Evolutionary conservation across 2,888 invertebrate genomes (phyloP), one percentile per base, ranked within the genome.

Genomic region (Pachliopta kotzebuea): DNA sequence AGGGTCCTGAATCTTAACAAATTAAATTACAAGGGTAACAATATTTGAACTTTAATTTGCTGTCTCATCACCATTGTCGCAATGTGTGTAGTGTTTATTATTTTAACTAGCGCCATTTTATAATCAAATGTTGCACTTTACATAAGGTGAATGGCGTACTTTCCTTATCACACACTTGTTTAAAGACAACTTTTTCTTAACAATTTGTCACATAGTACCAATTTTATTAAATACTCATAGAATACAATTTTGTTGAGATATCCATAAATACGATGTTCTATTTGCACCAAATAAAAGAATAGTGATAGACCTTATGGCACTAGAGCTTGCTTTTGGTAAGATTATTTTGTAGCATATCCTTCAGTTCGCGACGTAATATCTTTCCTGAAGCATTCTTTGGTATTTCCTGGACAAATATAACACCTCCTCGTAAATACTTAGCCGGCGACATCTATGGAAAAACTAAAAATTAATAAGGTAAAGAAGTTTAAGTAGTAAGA

Each of bases 301-400:
- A n/a, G 45, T 45, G 4, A 45, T 18, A 45, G 8, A n/a, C 6
- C 45, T 45, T 8, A n/a, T 45, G n/a, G 18, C 8, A 45, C n/a
- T 45, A 45, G 7, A 90, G 81, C 74, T 90, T 90, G 74, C 90
- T 89, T 66, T 83, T 81, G 68, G 78, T 77, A 37, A 31, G 17
- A 52, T 73, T 78, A 68, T 83, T 80, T 61, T 68, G 65, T 53
- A 93, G 74, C 73, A 86, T 73, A 67, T 83, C 80, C 71, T 91
- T 90, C 56, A 94, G 79, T 72, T 92, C 87, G 63, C 95, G 92
- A 68, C 96, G 90, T 50, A 97, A 86, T 73, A 97, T 96, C 88
- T 96, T 97, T 7, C 97, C 97, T 42, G 95, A 94, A 0, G 95
- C 93, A 72, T 95, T 96, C 81, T 95, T 96, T 24, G 96, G 96